Evolutionary conservation across 2,888 invertebrate species (phyloP), one percentile per base, ranked within the genome.

Genomic region (Eristalis intricaria): DNA sequence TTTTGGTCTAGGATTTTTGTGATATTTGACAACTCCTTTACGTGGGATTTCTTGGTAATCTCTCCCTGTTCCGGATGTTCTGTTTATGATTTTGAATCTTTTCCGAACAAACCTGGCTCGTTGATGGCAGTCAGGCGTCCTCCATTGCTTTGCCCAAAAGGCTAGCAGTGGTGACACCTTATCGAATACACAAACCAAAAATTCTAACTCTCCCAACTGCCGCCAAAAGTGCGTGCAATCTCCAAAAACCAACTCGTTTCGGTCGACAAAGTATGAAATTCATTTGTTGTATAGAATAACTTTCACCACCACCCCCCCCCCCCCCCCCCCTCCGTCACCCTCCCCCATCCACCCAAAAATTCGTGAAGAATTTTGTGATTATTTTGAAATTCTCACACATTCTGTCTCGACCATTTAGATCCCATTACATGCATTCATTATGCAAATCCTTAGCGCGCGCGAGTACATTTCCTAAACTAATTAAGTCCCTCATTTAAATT

Each of bases 391-490:
- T 43, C 56, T 29, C 60, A 60, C 60, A 60, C 60, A 19, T 58
- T 78, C 22, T n/a, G 23, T 19, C 13, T 4, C 58, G 26, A 23
- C 26, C 26, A 23, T 7, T 3, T 29, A 15, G 10, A 3, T 58
- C 56, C 70, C 35, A 43, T 50, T 19, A 26, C 38, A 38, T 65
- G 73, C 50, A 80, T 50, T 35, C 26, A 56, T 68, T 68, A 80
- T 79, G 79, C 65, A 79, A 71, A 66, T 50, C 50, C 50, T 19
- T 50, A 1, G 50, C 50, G 50, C 50, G 50, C 50, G 32, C 7
- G n/a, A 11, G 19, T 1, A 58, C 56, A 63, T 70, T 61, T 58
- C 29, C 85, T 87, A 87, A 81, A 35, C 78, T 70, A 81, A 82
- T 86, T 86, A 86, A 70, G 61, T 73, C 29, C 50, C 66, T 40